These are phyloP conservation scores for Elaphurus davidianus DNA, from an alignment of 2,113 vertebrate genomes.

Conservation along the genomic window DNA sequence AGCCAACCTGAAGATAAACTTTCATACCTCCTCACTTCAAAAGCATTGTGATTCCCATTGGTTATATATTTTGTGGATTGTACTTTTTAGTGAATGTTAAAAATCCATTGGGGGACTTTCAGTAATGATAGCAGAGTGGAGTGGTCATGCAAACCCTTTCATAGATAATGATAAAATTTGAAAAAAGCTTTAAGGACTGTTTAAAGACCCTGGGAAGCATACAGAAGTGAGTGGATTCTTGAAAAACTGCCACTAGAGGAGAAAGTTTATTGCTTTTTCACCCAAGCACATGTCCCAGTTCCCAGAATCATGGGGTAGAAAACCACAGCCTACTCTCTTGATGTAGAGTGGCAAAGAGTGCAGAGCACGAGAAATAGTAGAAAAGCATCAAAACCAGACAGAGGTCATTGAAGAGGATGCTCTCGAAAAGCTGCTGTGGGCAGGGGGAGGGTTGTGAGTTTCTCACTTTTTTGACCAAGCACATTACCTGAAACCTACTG, in stretches of 20 bases:
- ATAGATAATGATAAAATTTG: not conserved
- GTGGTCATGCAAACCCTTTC: not conserved
- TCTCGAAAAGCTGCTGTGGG: not conserved
- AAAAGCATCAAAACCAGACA: not conserved
- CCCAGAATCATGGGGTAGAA: not conserved
- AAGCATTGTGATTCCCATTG: not conserved
- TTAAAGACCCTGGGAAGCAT: not conserved
- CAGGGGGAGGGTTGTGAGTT: rapidly evolving
- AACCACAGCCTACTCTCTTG: not conserved
- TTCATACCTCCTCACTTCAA: not conserved
- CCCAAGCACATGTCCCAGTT: not conserved
- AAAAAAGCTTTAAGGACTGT: not conserved
- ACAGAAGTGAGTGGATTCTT: not conserved
- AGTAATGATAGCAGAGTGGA: not conserved
- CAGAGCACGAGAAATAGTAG: not conserved
- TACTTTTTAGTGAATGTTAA: not conserved
- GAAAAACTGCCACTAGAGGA: not conserved
- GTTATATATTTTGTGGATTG: not conserved
- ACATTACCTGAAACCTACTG: not conserved
- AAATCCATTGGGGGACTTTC: not conserved
- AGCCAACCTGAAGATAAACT: not conserved
- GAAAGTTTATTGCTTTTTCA: not conserved
- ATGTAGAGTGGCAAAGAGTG: not conserved
- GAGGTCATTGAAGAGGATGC: not conserved
- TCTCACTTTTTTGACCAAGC: not conserved